Evolutionary conservation across 2,888 invertebrate species (phyloP).

Genomic region (Philopedon plagiatum): DNA sequence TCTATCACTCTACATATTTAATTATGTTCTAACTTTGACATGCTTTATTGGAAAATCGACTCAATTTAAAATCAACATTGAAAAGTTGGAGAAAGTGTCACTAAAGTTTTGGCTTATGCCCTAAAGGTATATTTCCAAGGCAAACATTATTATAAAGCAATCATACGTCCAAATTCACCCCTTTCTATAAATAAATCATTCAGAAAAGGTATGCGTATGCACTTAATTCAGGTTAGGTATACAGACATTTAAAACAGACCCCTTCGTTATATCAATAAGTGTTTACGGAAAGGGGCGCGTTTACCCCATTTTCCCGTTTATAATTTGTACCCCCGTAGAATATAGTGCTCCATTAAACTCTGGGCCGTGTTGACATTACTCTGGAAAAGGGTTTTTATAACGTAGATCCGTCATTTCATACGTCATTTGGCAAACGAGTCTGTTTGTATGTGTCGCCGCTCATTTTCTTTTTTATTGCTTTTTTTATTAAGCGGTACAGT

Average conservation of each 20-base stretch:
- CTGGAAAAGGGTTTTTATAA: constrained; percentile 41
- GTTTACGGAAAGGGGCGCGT: constrained; percentile 49
- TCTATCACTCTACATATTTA: too few species aligned
- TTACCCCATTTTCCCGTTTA: constrained; percentile 46
- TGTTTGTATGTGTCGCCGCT: constrained; percentile 32
- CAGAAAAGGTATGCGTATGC: constrained; percentile 45
- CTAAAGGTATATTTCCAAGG: background rate
- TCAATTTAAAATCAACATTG: too few species aligned
- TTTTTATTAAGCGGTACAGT: constrained; percentile 28
- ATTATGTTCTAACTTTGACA: too few species aligned
- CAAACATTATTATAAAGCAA: constrained; percentile 33
- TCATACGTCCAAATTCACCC: constrained; percentile 29
- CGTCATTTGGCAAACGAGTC: constrained; percentile 23
- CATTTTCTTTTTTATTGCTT: constrained; percentile 22
- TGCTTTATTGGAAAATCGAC: too few species aligned
- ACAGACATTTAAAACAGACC: constrained; percentile 43
- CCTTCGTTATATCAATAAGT: constrained; percentile 49
- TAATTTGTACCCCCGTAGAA: constrained; percentile 40
- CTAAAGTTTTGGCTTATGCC: too few species aligned
- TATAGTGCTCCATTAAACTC: constrained; percentile 44
- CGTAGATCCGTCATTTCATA: constrained; percentile 35
- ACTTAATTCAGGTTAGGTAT: constrained; percentile 44
- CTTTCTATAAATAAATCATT: constrained; percentile 43
- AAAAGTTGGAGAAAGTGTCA: too few species aligned
- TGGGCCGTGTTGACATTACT: constrained; percentile 41